A percentile compares a stretch with the other conserved stretches of the same genome.
Evolutionary conservation across 2,113 vertebrate genomes (phyloP).

Genomic region (Rhodinocichla rosea): DNA sequence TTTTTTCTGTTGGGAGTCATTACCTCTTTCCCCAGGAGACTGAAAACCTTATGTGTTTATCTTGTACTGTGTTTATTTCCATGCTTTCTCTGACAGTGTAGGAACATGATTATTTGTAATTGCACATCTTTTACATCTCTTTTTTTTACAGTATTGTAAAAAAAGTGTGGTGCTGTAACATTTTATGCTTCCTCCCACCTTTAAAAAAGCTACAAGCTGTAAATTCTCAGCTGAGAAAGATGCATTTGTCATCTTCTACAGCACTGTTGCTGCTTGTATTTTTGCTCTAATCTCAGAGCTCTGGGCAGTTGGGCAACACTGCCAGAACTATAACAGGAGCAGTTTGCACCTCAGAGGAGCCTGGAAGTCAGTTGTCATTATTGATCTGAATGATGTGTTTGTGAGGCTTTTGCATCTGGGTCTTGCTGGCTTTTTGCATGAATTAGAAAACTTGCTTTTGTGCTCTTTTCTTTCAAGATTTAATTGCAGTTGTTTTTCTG

Average conservation of each 20-base stretch:
- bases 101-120: not conserved
- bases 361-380: not conserved
- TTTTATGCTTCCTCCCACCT: not conserved
- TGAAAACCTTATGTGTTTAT: not conserved
- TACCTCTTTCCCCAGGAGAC: not conserved
- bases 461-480: not conserved
- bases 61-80: conserved; percentile 12
- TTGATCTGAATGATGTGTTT: not conserved
- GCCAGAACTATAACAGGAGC: not conserved
- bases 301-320: not conserved
- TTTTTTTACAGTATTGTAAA: not conserved
- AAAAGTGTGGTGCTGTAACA: not conserved
- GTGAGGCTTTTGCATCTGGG: not conserved
- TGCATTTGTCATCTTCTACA: not conserved
- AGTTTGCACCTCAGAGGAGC: not conserved
- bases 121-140: not conserved
- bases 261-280: not conserved
- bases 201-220: not conserved
- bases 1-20: not conserved
- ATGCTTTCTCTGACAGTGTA: not conserved
- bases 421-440: not conserved
- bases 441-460: not conserved
- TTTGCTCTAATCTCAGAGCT: not conserved
- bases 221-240: not conserved
- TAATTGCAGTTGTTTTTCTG: not conserved